These are phyloP conservation scores for Parasteatoda tepidariorum DNA, from an alignment of 1,140 invertebrate species.

Conservation along the genomic window DNA sequence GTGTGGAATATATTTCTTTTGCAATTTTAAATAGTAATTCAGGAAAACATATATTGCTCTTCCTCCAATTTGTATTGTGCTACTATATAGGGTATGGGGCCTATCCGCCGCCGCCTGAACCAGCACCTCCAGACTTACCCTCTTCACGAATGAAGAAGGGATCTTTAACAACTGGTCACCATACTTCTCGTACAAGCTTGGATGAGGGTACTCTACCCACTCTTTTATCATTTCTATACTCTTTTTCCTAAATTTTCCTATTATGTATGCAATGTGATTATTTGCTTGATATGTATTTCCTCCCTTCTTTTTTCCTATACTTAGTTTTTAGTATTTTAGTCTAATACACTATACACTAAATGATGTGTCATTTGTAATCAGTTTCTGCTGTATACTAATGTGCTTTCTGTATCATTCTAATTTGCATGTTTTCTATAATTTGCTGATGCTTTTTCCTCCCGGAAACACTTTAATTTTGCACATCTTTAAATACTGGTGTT, in stretches of 20 bases:
- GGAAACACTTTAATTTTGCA: too few species aligned
- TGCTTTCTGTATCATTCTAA: too few species aligned
- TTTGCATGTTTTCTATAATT: too few species aligned
- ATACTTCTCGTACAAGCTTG: slow-evolving; percentile 74
- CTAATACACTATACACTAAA: too few species aligned
- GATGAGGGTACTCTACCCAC: slow-evolving; percentile 67
- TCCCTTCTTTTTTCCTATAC: too few species aligned
- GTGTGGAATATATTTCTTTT: slow-evolving; percentile 23
- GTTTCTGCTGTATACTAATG: too few species aligned
- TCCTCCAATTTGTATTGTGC: slow-evolving; percentile 49
- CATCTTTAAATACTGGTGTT: too few species aligned
- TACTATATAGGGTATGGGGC: slow-evolving; percentile 78
- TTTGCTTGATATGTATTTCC: slow-evolving; percentile 9
- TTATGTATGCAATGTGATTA: slow-evolving; percentile 21
- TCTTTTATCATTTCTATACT: slow-evolving; percentile 46
- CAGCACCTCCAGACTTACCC: slow-evolving; percentile 79
- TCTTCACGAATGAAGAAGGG: slow-evolving; percentile 69
- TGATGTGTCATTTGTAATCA: too few species aligned
- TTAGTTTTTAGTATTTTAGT: too few species aligned
- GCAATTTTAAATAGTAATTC: slow-evolving; percentile 10
- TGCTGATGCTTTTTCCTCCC: too few species aligned
- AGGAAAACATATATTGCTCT: slow-evolving; percentile 46
- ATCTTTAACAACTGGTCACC: slow-evolving; percentile 70
- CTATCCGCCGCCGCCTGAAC: slow-evolving; percentile 84
- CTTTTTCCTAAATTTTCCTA: slow-evolving; percentile 23